Conservation (phyloP, 2,113 vertebrate species). For the Spizaetus ornatus region DNA sequence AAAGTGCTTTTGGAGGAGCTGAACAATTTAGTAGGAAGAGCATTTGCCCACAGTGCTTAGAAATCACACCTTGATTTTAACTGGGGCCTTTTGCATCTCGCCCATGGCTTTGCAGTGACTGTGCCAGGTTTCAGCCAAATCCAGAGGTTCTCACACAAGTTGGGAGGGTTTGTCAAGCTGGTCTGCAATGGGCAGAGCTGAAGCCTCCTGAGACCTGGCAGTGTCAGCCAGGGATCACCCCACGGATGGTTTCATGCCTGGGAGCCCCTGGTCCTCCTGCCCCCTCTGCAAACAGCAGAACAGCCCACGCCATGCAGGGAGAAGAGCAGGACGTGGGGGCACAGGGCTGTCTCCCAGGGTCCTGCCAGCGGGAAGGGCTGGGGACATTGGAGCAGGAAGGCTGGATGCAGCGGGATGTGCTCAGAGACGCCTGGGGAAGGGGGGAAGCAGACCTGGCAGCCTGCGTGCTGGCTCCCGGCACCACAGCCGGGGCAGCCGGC, state of each 20-base stretch:
- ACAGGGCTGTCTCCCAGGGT: background rate
- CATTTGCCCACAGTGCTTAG: background rate
- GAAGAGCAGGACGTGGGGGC: background rate
- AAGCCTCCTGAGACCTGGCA: background rate
- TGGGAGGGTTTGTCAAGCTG: background rate
- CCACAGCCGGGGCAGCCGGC: background rate
- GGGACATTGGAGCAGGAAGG: background rate
- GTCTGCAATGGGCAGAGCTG: background rate
- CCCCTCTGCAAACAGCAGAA: background rate
- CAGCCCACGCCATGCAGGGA: background rate
- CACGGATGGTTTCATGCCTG: background rate
- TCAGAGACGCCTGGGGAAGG: background rate
- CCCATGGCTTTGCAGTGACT: background rate
- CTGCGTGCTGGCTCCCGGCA: accelerated
- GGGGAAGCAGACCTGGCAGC: background rate
- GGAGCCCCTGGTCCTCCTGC: background rate
- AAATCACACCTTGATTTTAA: background rate
- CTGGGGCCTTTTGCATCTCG: background rate
- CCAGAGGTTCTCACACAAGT: background rate
- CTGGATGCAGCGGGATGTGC: background rate
- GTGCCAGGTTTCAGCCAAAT: background rate
- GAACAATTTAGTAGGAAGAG: background rate
- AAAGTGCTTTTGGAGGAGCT: background rate
- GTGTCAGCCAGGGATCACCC: background rate
- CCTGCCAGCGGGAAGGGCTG: background rate